Percentiles rank a stretch among this genome's conserved stretches.
Conservation (phyloP, 2,113 vertebrate genomes). For the Myrmophylax atrothorax region DNA sequence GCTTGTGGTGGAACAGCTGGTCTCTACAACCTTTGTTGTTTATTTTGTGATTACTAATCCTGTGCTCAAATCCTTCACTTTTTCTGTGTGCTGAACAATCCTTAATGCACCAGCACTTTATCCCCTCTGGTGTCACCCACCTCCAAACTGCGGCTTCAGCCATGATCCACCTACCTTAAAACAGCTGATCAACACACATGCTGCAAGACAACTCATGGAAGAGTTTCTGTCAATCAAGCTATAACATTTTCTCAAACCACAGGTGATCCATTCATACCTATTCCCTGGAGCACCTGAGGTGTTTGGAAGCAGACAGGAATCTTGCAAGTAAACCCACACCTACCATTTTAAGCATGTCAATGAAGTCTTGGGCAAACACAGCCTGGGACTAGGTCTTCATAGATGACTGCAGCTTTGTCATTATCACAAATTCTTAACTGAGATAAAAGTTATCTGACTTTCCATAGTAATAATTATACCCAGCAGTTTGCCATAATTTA, state of each 20-base stretch:
- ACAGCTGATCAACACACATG: neutral
- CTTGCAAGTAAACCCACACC: neutral
- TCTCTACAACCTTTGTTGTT: rapidly evolving
- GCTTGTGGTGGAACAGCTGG: neutral
- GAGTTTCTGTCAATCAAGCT: neutral
- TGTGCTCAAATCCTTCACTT: neutral
- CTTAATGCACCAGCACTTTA: neutral
- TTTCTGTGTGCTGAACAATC: neutral
- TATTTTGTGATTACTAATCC: neutral
- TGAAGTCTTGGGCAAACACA: neutral
- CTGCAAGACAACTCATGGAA: neutral
- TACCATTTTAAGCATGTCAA: neutral
- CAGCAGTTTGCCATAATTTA: neutral
- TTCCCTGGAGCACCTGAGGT: neutral
- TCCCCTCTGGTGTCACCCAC: neutral
- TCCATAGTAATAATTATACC: neutral
- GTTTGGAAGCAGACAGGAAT: neutral
- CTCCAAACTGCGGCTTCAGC: neutral
- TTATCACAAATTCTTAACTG: neutral
- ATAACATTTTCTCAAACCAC: neutral
- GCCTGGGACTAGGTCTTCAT: neutral
- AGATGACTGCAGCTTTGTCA: neutral
- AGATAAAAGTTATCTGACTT: neutral
- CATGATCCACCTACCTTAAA: neutral
- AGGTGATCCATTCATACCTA: neutral